Base-by-base conservation (phyloP, 2,113 vertebrate species). In the Gobiocypris rarus region DNA sequence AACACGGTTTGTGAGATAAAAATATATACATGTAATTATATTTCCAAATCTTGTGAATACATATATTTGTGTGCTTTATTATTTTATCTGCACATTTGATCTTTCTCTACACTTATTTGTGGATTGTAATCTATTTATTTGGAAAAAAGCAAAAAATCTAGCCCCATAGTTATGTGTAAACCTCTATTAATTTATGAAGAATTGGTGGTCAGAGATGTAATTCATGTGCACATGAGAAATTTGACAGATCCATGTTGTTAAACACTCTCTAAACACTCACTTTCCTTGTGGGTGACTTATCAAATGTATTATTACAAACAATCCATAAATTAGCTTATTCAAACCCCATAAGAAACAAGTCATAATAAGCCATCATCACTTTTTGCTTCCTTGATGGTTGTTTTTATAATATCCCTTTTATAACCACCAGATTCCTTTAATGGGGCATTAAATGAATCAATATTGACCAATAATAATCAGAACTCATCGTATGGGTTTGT, bases 241-340 rank as follows among this genome's bases (percentile, higher is more conserved):
- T 74, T 75, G 43, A 85, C 84, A 85, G 15, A 28, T 15, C 9
- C 2, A n/a, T n/a, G n/a, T n/a, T n/a, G n/a, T n/a, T n/a, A n/a
- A n/a, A n/a, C n/a, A n/a, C n/a, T n/a, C n/a, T n/a, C n/a, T n/a
- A 41, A 70, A 70, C 34, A n/a, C 34, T 41, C 34, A n/a, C 3
- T 34, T 70, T 19, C 34, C 9, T 10, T 1, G 22, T 13, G 69
- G 41, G 10, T 24, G 69, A 14, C 38, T 41, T 70, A 13, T 24
- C 38, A 71, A 13, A 45, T 43, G 4, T 14, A 10, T 43, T 45
- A 71, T 71, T 24, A 45, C 69, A 24, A 43, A 43, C 38, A 71
- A 19, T 67, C 15, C 28, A 34, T 67, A 19, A n/a, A n/a, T n/a
- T n/a, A n/a, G 17, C 52, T 54, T 17, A 6, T 54, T 67, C 63